Evolutionary conservation across 2,888 invertebrate species (phyloP), one percentile per base, ranked within the genome.

Genomic region (Mesochorus sp.): DNA sequence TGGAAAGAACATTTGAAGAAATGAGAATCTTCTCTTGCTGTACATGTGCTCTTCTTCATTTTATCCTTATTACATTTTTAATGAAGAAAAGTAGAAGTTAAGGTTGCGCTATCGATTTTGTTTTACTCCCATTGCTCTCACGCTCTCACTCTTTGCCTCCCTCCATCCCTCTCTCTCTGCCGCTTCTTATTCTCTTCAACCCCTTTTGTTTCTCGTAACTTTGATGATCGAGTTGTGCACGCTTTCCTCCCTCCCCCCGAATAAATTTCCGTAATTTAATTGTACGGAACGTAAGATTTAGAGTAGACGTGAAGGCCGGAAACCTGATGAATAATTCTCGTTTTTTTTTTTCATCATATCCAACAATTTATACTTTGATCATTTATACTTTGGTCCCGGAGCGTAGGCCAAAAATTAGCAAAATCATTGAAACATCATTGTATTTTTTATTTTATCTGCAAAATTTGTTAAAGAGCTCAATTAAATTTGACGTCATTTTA

Each of bases 91-190:
- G 76, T 76, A 73, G 83, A 72, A 86, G 84, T 83, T 86, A 86
- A 86, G 85, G 86, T 86, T 86, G 83, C 78, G 75, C 79, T 86
- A 88, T 87, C 82, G 87, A 87, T 88, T 87, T 80, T 68, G 28
- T 55, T 55, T 53, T 26, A 31, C 44, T 34, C 21, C 61, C n/a
- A 19, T 6, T 61, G 4, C 61, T 26, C 42, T 28, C 10, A 19
- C 24, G 6, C 61, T 61, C 10, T 24, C 44, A n/a, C 4, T 5
- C 26, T 24, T 31, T 51, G 10, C 14, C 26, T 28, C 44, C 28
- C 19, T 47, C 8, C 26, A 14, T 67, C 34, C 34, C 5, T 57
- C 14, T 47, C 28, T 31, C 39, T 44, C 28, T 28, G n/a, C 19
- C 19, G n/a, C 31, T 44, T 31, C 47, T 61, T 24, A 34, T 34